Percentiles rank a stretch among this genome's conserved stretches.
phyloP scores from a whole-genome alignment of 2,888 invertebrate species.

The Apodemia mormo region DNA sequence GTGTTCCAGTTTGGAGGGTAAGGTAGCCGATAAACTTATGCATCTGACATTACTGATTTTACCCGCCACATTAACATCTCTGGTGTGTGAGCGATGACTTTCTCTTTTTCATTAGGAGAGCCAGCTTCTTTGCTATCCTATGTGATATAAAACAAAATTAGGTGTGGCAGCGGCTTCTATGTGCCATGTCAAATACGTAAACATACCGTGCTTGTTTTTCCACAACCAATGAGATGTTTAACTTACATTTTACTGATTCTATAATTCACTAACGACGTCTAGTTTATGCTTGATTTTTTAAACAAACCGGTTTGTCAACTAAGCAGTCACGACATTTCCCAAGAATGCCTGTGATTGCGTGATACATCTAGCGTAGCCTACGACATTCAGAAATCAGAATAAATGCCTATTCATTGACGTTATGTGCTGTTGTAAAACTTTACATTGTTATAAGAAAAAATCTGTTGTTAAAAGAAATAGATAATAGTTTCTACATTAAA shows the following conservation, averaged over 20 bases:
- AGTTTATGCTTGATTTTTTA: background rate
- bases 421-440: background rate
- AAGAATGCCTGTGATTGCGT: conserved; percentile 17
- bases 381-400: conserved; percentile 13
- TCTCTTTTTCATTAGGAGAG: no score
- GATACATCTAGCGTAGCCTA: conserved; percentile 13
- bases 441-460: conserved; percentile 8
- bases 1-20: no score
- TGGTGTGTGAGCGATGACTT: no score
- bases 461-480: background rate
- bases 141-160: no score
- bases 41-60: no score
- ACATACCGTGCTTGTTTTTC: background rate
- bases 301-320: conserved; percentile 3
- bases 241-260: background rate
- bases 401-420: conserved; percentile 12
- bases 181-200: background rate
- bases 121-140: no score
- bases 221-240: background rate
- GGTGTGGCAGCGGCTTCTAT: no score
- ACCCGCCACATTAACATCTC: no score
- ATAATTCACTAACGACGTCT: background rate
- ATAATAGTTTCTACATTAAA: no score
- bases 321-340: conserved; percentile 23
- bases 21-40: no score